Evolutionary conservation across 1,140 invertebrate species (phyloP), one percentile per base, ranked within the genome.

Genomic region (Ostrea edulis): DNA sequence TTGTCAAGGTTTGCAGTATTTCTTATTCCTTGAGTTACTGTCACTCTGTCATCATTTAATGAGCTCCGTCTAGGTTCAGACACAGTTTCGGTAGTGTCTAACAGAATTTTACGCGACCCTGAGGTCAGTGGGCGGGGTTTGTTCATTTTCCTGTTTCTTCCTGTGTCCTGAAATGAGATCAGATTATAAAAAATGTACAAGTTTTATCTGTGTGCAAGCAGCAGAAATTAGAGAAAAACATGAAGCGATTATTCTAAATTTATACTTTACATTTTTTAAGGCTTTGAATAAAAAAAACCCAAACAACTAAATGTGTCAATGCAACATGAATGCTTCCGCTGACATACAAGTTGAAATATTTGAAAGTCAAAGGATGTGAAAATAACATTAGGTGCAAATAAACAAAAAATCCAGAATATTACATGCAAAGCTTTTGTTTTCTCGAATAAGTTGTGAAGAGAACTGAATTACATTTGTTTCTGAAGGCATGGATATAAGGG

Each of bases 101-200:
- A 11, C 4, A 77, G 22, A 29, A 77, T 77, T 77, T 77, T 77
- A 25, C 68, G 82, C 2, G 44, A 54, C 44, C 58, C 81, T 44
- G 91, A 84, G 62, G 87, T 86, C 44, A 89, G 58, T 2, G 90
- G 91, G 35, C 91, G 77, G 82, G 91, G 87, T 62, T 91, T 91
- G 65, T 90, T 84, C 17, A 87, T 81, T 89, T 90, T 91, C 68
- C 89, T 86, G 87, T 87, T 91, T 12, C 82, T 71, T 29, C 82
- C 82, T 52, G 52, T 52, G 82, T 53, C 82, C 82, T 83, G 17
- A 53, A 52, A 54, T 52, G 29, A 83, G 52, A 52, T 8, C 8
- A 0, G 7, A 0, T 8, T 62, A 62, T 62, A 20, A 44, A 44
- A 5, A 44, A 44, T 44, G 35, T 44, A 44, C 35, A 7, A 14